Conservation (phyloP, 2,888 invertebrate species). For the Epirrhoe alternata region DNA sequence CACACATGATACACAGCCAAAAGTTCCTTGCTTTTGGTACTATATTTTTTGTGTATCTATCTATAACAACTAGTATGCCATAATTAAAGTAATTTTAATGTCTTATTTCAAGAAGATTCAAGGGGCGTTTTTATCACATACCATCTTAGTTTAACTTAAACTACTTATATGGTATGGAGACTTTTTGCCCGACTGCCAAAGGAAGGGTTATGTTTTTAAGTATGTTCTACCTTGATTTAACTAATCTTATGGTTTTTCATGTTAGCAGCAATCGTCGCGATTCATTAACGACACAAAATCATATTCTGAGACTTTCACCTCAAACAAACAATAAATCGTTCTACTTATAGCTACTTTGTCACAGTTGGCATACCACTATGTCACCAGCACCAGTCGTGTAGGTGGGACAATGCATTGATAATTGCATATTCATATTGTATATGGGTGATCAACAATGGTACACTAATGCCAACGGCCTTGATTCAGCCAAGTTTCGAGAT, state of each 20-base stretch:
- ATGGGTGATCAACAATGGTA: conserved; percentile 31
- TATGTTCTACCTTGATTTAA: not conserved
- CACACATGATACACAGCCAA: no score
- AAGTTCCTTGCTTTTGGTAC: no score
- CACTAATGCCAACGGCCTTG: conserved; percentile 22
- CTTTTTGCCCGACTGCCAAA: no score
- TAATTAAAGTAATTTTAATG: no score
- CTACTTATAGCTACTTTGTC: conserved; percentile 20
- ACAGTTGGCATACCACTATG: conserved; percentile 26
- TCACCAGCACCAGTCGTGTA: conserved; percentile 50
- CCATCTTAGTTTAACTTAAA: no score
- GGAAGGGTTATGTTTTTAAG: no score
- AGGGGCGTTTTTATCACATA: not conserved
- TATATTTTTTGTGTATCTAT: no score
- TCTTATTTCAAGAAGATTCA: not conserved
- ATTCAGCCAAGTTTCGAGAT: conserved; percentile 26
- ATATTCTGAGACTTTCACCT: conserved; percentile 10
- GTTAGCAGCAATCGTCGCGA: not conserved
- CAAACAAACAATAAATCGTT: conserved; percentile 16
- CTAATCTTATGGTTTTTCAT: not conserved
- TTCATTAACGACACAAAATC: not conserved
- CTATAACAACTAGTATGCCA: no score
- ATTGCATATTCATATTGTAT: conserved; percentile 67
- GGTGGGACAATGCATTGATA: conserved; percentile 69
- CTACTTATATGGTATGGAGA: no score